phyloP scores from a whole-genome alignment of 1,140 invertebrate genomes.

The Cyphomyrmex costatus region DNA sequence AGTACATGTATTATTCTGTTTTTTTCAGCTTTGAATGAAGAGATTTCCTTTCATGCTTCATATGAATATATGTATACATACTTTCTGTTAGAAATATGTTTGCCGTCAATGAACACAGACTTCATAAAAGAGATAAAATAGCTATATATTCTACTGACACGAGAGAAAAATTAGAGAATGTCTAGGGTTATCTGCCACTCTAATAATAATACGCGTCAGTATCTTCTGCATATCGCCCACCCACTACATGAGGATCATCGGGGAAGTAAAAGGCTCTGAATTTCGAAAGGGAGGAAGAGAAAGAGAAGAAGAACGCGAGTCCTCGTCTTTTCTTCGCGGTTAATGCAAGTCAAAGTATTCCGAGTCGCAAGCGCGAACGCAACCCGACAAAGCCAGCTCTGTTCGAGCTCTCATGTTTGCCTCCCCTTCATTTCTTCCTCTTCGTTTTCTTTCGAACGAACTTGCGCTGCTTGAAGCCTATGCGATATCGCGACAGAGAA shows the following conservation, averaged over 20 bases:
- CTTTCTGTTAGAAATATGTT: conserved; percentile 11
- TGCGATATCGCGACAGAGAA: conserved; percentile 57
- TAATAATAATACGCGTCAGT: neutral
- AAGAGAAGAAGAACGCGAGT: conserved; percentile 38
- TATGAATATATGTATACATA: neutral
- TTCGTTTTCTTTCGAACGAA: conserved; percentile 38
- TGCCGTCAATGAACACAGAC: conserved; percentile 2
- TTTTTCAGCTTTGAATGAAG: neutral
- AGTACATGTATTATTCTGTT: neutral
- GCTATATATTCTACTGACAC: neutral
- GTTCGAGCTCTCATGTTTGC: conserved; percentile 76
- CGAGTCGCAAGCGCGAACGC: conserved; percentile 78
- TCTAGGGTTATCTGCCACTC: conserved; percentile 13
- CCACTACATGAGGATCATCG: conserved; percentile 38
- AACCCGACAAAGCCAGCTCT: conserved; percentile 80
- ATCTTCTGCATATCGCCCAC: conserved; percentile 40
- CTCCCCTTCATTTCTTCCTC: conserved; percentile 27
- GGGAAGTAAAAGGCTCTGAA: conserved; percentile 30
- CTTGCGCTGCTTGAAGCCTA: conserved; percentile 54
- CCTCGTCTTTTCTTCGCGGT: conserved; percentile 74
- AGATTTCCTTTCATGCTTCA: neutral
- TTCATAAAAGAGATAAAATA: conserved; percentile 29
- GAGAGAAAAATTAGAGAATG: neutral
- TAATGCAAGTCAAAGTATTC: conserved; percentile 81
- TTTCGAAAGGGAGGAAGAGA: conserved; percentile 19